Percentiles rank a stretch among this genome's conserved stretches.
Evolutionary conservation across 1,140 invertebrate species (phyloP).

Genomic region (Drosophila mojavensis): DNA sequence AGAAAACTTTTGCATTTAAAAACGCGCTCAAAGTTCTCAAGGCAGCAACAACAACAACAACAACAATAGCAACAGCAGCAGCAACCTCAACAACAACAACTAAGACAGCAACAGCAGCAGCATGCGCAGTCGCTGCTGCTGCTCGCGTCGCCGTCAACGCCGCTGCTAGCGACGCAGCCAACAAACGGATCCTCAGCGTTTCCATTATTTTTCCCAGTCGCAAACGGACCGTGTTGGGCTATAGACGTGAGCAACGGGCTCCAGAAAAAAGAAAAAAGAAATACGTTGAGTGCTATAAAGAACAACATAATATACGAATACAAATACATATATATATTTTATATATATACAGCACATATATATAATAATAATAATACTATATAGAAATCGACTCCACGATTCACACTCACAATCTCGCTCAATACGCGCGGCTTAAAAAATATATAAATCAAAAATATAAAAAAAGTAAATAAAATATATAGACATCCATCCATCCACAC

Average conservation of each 20-base stretch:
- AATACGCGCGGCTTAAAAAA: constrained; percentile 40
- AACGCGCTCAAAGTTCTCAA: constrained; percentile 42
- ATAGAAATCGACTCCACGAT: constrained; percentile 20
- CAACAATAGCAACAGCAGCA: constrained; percentile 23
- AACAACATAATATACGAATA: constrained; percentile 9
- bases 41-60: constrained; percentile 12
- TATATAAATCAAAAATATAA: constrained; percentile 7
- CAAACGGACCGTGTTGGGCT: constrained; percentile 73
- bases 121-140: constrained; percentile 28
- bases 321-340: constrained; percentile 29
- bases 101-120: constrained; percentile 20
- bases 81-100: constrained; percentile 26
- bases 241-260: constrained; percentile 75
- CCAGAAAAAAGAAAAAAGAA: constrained; percentile 28
- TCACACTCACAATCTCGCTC: constrained; percentile 26
- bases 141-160: constrained; percentile 28
- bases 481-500: neutral
- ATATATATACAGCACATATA: constrained; percentile 19
- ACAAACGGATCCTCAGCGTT: constrained; percentile 71
- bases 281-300: constrained; percentile 28
- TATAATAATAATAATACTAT: constrained; percentile 18
- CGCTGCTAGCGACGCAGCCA: constrained; percentile 34
- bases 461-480: constrained; percentile 25
- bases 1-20: constrained; percentile 37
- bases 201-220: constrained; percentile 72